These are phyloP conservation scores for Megathymus violae DNA, from an alignment of 1,140 invertebrate species.

Conservation along the genomic window DNA sequence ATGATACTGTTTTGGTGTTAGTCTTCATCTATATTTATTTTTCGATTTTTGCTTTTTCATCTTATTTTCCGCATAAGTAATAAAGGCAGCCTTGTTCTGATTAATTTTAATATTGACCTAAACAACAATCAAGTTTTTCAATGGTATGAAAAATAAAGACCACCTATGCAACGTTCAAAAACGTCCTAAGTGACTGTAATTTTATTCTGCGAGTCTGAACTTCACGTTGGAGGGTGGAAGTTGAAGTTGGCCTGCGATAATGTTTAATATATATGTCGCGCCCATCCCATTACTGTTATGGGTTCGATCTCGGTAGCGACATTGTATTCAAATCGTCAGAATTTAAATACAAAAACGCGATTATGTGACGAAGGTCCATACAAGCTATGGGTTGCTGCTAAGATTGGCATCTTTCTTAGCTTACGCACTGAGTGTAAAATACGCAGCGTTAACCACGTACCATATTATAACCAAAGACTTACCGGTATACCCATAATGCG, in stretches of 20 bases:
- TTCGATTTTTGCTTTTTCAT: too few species aligned
- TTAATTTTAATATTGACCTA: constrained; percentile 30
- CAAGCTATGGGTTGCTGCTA: constrained; percentile 62
- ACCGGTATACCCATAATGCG: too few species aligned
- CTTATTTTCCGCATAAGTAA: too few species aligned
- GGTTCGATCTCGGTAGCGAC: constrained; percentile 73
- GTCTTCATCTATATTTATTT: too few species aligned
- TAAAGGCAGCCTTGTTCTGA: too few species aligned
- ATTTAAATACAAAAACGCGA: constrained; percentile 82
- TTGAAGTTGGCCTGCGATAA: constrained; percentile 8
- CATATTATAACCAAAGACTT: too few species aligned
- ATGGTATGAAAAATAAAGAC: constrained; percentile 52
- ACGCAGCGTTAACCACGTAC: too few species aligned
- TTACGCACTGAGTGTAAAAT: constrained; percentile 46
- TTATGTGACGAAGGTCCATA: constrained; percentile 73
- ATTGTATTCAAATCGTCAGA: constrained; percentile 79
- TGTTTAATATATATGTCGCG: constrained; percentile 44
- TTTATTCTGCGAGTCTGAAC: neutral
- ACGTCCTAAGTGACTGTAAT: constrained; percentile 5
- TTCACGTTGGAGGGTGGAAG: neutral
- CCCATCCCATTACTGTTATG: constrained; percentile 65
- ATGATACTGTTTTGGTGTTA: too few species aligned
- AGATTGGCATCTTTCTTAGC: constrained; percentile 64
- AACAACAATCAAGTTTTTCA: constrained; percentile 53
- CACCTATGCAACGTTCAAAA: constrained; percentile 23